phyloP scores from a whole-genome alignment of 2,888 invertebrate genomes.

The Agrotis clavis region DNA sequence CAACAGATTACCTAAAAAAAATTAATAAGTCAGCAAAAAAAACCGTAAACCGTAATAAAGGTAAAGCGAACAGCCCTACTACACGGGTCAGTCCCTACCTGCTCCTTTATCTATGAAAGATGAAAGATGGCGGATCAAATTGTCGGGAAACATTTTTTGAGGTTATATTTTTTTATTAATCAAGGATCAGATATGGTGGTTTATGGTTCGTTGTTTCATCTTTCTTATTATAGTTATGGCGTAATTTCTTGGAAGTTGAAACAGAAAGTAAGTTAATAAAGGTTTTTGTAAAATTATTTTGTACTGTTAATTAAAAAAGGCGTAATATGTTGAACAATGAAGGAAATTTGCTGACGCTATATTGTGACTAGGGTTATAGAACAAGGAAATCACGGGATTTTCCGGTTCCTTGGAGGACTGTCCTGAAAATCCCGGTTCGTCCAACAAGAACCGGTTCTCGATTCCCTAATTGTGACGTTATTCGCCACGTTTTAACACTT shows the following conservation, averaged over 20 bases:
- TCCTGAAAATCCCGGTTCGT: too few relatives aligned
- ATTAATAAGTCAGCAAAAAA: neutral
- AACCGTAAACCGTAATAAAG: slow-evolving; percentile 27
- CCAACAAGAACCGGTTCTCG: too few relatives aligned
- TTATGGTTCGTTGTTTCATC: slow-evolving; percentile 10
- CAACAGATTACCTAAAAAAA: neutral
- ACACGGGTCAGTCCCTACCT: slow-evolving; percentile 40
- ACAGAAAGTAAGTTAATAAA: neutral
- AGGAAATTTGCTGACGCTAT: too few relatives aligned
- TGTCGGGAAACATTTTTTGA: slow-evolving; percentile 44
- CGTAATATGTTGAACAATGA: too few relatives aligned
- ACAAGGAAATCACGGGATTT: too few relatives aligned
- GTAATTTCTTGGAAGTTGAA: neutral
- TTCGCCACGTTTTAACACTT: too few relatives aligned
- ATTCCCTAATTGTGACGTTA: too few relatives aligned
- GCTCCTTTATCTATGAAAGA: slow-evolving; percentile 61
- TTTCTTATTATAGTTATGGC: slow-evolving; percentile 8
- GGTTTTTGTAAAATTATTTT: neutral
- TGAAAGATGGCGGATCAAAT: slow-evolving; percentile 64
- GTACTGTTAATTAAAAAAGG: too few relatives aligned
- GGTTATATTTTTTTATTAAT: slow-evolving; percentile 34
- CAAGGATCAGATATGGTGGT: slow-evolving; percentile 10
- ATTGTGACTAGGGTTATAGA: too few relatives aligned
- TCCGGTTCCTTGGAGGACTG: too few relatives aligned
- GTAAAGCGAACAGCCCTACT: slow-evolving; percentile 14